Conservation (phyloP, 2,113 vertebrate species). For the Phrynosoma platyrhinos region DNA sequence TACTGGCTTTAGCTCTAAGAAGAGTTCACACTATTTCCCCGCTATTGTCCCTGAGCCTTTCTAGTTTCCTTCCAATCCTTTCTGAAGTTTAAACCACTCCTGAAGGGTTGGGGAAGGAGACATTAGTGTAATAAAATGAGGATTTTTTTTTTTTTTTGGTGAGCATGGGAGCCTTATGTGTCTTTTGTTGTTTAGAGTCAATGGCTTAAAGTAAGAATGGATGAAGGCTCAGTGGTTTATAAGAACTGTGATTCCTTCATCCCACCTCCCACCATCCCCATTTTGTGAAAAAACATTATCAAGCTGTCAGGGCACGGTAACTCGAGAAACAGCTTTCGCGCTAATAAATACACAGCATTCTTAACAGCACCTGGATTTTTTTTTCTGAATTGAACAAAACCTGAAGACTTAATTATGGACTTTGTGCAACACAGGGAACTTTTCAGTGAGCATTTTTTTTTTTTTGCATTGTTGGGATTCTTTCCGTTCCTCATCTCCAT, state of each 20-base stretch:
- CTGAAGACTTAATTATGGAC: conserved; percentile 8
- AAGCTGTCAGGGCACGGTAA: background rate
- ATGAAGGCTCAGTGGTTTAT: background rate
- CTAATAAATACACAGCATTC: background rate
- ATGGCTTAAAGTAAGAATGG: background rate
- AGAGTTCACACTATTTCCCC: too few species aligned
- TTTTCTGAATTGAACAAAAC: conserved; percentile 1
- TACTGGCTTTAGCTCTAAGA: too few species aligned
- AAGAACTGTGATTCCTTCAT: background rate
- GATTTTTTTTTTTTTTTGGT: too few species aligned
- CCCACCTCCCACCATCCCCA: background rate
- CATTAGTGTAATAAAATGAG: too few species aligned
- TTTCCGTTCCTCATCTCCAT: too few species aligned
- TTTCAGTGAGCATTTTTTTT: background rate
- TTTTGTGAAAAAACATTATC: too few species aligned
- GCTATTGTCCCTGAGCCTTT: background rate
- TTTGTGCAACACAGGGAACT: background rate
- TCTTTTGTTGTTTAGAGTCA: background rate
- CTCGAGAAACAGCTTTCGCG: background rate
- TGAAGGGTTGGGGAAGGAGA: too few species aligned
- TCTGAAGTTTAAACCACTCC: background rate
- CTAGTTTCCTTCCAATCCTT: background rate
- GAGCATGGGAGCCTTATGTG: background rate
- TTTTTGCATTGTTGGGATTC: too few species aligned
- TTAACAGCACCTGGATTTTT: background rate